Evolutionary conservation across 2,113 vertebrate species (phyloP).

Genomic region (Xenopus borealis): DNA sequence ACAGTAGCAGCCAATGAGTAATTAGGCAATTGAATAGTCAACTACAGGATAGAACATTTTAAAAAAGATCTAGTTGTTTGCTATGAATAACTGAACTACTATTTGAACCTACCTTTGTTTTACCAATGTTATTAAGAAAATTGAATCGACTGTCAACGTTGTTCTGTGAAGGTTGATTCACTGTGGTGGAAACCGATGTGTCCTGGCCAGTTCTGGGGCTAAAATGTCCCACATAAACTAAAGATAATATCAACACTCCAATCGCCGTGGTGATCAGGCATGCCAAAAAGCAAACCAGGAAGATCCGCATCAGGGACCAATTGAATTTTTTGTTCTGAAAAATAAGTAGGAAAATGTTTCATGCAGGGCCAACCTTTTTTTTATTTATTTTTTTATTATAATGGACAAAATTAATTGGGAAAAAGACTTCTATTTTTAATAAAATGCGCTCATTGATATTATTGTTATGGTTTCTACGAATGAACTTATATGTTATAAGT

Average conservation of each 20-base stretch:
- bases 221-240: slow-evolving; percentile 44
- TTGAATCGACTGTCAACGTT: slow-evolving; percentile 52
- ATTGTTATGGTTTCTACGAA: too few species aligned
- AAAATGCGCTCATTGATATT: too few species aligned
- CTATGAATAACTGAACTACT: too few species aligned
- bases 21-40: too few species aligned
- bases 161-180: neutral
- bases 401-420: too few species aligned
- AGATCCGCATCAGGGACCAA: slow-evolving; percentile 54
- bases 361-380: too few species aligned
- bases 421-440: too few species aligned
- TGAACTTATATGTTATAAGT: too few species aligned
- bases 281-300: slow-evolving; percentile 59
- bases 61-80: too few species aligned
- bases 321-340: slow-evolving; percentile 16
- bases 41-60: too few species aligned
- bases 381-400: too few species aligned
- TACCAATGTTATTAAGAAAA: slow-evolving; percentile 60
- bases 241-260: slow-evolving; percentile 51
- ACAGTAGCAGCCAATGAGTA: too few species aligned
- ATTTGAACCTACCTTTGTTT: slow-evolving; percentile 58
- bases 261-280: slow-evolving; percentile 49
- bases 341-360: neutral
- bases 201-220: neutral
- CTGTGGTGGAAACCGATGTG: neutral